Conservation (phyloP, 2,797 vertebrate species). For the Cetoscarus ocellatus region DNA sequence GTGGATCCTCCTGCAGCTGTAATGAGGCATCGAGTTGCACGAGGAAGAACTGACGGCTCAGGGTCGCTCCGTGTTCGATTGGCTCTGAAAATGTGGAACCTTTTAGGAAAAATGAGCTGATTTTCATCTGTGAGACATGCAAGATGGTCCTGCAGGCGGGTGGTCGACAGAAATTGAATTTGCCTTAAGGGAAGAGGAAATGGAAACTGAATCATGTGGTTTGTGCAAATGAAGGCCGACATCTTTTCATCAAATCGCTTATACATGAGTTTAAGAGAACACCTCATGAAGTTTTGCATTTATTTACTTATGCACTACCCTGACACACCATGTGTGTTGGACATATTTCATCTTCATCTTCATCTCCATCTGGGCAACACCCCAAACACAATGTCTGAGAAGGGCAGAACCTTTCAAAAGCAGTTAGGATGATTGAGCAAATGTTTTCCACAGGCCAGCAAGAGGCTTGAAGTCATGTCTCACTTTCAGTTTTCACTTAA, state of each 20-base stretch:
- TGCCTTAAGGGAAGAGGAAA: conserved; percentile 8
- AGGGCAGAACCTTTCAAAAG: too few relatives aligned
- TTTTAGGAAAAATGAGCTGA: conserved; percentile 9
- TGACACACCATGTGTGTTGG: too few relatives aligned
- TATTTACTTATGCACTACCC: background rate
- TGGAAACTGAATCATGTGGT: conserved; percentile 14
- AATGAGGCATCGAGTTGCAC: conserved; percentile 57
- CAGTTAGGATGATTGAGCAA: too few relatives aligned
- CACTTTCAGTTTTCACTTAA: too few relatives aligned
- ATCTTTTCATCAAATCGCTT: background rate
- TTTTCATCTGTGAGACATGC: conserved; percentile 13
- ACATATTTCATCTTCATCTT: too few relatives aligned
- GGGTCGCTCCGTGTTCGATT: conserved; percentile 18
- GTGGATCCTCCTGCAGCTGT: conserved; percentile 32
- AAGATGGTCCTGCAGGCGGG: background rate
- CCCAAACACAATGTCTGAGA: too few relatives aligned
- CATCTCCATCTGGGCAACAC: too few relatives aligned
- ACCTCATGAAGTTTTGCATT: background rate
- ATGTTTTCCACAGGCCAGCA: too few relatives aligned
- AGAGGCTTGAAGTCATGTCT: too few relatives aligned
- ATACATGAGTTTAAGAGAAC: background rate
- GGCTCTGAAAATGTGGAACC: background rate
- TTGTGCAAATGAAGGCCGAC: conserved; percentile 12
- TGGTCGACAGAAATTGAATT: conserved; percentile 18
- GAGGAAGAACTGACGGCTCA: conserved; percentile 28